These are phyloP conservation scores for Centropus unirufus DNA, from an alignment of 2,113 vertebrate species.

Conservation along the genomic window DNA sequence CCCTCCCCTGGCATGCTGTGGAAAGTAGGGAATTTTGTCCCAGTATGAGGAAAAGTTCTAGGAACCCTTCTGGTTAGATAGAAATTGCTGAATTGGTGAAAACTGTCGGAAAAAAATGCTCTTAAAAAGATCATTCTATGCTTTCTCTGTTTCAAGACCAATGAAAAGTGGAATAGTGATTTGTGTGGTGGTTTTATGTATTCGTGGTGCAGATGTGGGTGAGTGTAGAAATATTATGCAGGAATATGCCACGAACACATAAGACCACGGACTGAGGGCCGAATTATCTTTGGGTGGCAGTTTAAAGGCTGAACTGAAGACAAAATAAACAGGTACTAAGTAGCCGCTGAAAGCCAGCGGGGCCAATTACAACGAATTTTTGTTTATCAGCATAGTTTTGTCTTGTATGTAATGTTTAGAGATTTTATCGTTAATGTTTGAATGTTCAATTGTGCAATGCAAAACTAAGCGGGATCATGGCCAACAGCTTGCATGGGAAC, in stretches of 20 bases:
- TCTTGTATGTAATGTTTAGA: neutral
- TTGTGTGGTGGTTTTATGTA: neutral
- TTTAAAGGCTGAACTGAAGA: neutral
- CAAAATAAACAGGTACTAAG: neutral
- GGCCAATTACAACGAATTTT: neutral
- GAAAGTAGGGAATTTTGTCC: neutral
- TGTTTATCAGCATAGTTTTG: neutral
- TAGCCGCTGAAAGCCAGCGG: neutral
- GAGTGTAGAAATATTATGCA: neutral
- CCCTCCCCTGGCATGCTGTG: slow-evolving; percentile 22
- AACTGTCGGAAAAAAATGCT: neutral
- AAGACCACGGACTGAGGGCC: neutral
- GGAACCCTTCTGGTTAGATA: neutral
- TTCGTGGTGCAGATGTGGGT: neutral
- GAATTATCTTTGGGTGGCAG: neutral
- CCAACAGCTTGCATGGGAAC: neutral
- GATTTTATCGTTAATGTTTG: neutral
- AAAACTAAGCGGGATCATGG: neutral
- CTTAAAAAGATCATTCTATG: neutral
- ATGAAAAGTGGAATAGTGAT: neutral
- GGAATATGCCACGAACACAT: neutral
- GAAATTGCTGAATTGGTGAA: neutral
- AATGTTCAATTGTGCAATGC: neutral
- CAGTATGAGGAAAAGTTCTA: neutral
- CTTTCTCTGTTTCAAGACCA: neutral